Evolutionary conservation across 2,113 vertebrate species (phyloP).

Genomic region (Lycaon pictus): DNA sequence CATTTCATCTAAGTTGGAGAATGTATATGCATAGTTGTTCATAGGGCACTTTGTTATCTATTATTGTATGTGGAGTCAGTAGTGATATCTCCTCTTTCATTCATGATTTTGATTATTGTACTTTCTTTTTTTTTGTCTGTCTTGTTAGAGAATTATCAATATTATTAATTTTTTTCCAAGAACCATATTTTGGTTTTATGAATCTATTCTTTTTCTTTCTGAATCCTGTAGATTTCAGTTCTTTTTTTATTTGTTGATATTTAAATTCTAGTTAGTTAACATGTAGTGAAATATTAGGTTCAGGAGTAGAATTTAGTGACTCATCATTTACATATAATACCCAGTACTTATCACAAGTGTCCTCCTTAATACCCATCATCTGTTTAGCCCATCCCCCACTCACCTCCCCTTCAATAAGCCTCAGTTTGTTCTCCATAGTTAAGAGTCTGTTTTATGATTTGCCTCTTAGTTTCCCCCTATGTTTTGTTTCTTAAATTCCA

Average conservation of each 20-base stretch:
- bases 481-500: background rate
- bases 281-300: background rate
- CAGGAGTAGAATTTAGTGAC: background rate
- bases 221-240: background rate
- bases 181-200: background rate
- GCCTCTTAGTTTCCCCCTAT: background rate
- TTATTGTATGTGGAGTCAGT: background rate
- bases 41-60: background rate
- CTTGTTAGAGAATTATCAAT: background rate
- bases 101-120: background rate
- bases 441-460: background rate
- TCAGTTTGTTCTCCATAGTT: background rate
- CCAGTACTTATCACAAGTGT: background rate
- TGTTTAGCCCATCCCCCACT: background rate
- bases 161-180: background rate
- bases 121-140: background rate
- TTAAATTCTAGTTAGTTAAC: background rate
- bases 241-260: background rate
- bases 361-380: background rate
- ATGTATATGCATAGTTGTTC: slow-evolving; percentile 1
- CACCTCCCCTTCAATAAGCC: background rate
- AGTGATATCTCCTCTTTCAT: background rate
- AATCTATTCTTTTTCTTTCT: background rate
- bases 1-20: slow-evolving; percentile 1
- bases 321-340: background rate